Percentiles rank a stretch among this genome's conserved stretches.
Conservation (phyloP, 2,888 invertebrate species). For the Lepas anatifera region DNA sequence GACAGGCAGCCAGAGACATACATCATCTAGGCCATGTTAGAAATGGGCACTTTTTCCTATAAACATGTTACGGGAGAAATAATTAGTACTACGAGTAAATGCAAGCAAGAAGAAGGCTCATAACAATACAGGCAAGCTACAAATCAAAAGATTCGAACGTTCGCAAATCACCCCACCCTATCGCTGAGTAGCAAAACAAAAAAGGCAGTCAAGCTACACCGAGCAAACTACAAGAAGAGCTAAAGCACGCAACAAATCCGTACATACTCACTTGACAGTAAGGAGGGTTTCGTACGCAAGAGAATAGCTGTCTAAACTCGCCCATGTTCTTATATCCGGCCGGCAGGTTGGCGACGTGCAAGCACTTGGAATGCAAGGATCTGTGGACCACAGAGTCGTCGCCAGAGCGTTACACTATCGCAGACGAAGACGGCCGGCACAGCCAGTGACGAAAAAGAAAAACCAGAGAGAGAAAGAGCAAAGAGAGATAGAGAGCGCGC, state of each 20-base stretch:
- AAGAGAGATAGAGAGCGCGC: background rate
- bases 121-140: too few species aligned
- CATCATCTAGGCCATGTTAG: too few species aligned
- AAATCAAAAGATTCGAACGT: too few species aligned
- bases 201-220: background rate
- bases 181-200: too few species aligned
- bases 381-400: constrained; percentile 33
- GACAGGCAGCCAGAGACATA: too few species aligned
- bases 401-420: constrained; percentile 3
- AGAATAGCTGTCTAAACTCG: constrained; percentile 40
- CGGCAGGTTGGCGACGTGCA: constrained; percentile 41
- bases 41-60: too few species aligned
- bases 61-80: too few species aligned
- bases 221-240: background rate
- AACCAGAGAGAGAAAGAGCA: background rate
- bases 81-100: too few species aligned
- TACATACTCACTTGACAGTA: constrained; percentile 40
- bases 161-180: too few species aligned
- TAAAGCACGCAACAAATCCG: background rate
- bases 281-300: constrained; percentile 38
- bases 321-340: constrained; percentile 39
- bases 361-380: constrained; percentile 41
- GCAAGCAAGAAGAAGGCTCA: too few species aligned
- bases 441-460: background rate
- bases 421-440: too few species aligned